A percentile compares a stretch with the other conserved stretches of the same genome.
Conservation (phyloP, 2,113 vertebrate species). For the Seriola quinqueradiata region DNA sequence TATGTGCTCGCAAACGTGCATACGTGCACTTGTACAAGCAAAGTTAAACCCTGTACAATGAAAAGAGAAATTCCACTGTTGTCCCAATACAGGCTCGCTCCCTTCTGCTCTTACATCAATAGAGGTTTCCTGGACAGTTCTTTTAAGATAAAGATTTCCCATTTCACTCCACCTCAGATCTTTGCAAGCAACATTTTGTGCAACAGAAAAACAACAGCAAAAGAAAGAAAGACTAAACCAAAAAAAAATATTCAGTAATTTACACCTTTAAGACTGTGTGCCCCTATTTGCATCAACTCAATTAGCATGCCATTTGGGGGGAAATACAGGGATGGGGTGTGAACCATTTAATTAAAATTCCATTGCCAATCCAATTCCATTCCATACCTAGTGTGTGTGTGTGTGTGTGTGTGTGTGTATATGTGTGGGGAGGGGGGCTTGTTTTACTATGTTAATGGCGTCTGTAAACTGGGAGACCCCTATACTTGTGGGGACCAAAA, state of each 20-base stretch:
- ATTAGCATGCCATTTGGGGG: constrained; percentile 63
- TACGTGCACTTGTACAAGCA: neutral
- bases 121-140: neutral
- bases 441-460: no score
- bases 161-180: neutral
- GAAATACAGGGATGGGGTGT: neutral
- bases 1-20: constrained; percentile 18
- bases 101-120: neutral
- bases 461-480: no score
- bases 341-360: constrained; percentile 72
- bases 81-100: neutral
- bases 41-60: constrained; percentile 36
- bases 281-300: constrained; percentile 69
- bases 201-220: constrained; percentile 9
- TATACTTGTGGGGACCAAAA: no score
- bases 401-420: constrained; percentile 14
- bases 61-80: constrained; percentile 33
- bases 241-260: constrained; percentile 23
- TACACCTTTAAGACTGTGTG: constrained; percentile 31
- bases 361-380: constrained; percentile 56
- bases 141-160: neutral
- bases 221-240: neutral
- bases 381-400: constrained; percentile 29
- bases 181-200: constrained; percentile 23
- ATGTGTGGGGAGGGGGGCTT: no score